phyloP scores from a whole-genome alignment of 2,113 vertebrate genomes.

The Leucopsar rothschildi region DNA sequence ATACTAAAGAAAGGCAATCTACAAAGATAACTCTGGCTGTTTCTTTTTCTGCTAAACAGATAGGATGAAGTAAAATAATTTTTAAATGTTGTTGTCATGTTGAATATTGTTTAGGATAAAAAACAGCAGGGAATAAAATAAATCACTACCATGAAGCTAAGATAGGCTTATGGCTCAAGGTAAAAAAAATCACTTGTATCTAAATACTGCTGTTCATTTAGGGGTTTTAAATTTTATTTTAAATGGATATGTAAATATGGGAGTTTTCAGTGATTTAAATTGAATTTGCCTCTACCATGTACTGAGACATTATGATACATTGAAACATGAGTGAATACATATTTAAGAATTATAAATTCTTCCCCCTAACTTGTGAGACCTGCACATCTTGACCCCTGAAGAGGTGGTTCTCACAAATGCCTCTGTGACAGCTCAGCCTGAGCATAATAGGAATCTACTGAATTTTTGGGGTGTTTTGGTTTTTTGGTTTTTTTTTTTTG shows the following conservation, averaged over 20 bases:
- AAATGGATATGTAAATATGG: not conserved
- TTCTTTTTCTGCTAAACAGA: not conserved
- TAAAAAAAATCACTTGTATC: not conserved
- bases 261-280: not conserved
- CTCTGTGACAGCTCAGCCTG: not conserved
- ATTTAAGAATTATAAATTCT: not conserved
- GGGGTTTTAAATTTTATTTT: conserved; percentile 11
- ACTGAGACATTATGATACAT: not conserved
- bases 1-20: not conserved
- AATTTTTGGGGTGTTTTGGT: not conserved
- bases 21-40: not conserved
- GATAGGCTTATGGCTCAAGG: not conserved
- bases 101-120: conserved; percentile 53
- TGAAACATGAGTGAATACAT: not conserved
- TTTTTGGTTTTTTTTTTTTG: not conserved
- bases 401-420: not conserved
- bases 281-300: not conserved
- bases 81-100: not conserved
- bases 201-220: not conserved
- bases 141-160: conserved; percentile 10
- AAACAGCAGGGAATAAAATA: conserved; percentile 2
- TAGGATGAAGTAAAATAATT: not conserved
- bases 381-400: not conserved
- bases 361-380: not conserved
- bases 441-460: not conserved